Base-by-base conservation (phyloP, 64 coral and sea anemone genomes). In the Astreopora myriophthalma region DNA sequence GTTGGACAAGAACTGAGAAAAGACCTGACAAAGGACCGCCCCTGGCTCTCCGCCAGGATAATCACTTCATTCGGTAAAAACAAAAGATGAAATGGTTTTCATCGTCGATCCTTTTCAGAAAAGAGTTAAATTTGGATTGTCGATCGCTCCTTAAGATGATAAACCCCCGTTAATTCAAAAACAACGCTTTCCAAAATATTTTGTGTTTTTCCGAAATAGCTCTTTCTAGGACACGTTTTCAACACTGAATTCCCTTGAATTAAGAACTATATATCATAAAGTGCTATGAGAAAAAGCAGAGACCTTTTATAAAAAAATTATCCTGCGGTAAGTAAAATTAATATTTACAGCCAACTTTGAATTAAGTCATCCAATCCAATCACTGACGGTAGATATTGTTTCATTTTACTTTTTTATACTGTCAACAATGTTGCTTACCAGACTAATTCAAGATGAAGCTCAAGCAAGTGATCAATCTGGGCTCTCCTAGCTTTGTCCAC, bases 361-460 rank as follows among this genome's bases (percentile, higher is more conserved):
- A 37, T 74, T 74, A 34, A 34, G 30, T 30, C 27, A 74, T 37
- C 37, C 16, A 3, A 37, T 74, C 14, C 71, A 74, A 74, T 74
- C 71, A 74, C 71, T 74, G 71, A 30, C 30, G 16, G 30, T 74
- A 34, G 71, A 34, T 30, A 34, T 34, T 74, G 31, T 6, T 30
- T 31, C 5, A 30, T 26, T 74, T 30, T 74, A 34, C 39, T 42
- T 42, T 9, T 42, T 42, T 5, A 42, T 42, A 42, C 39, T 31
- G 74, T 11, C 39, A 37, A 34, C 12, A 12, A 13, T 26, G 5
- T 39, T 69, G 66, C 84, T 86, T 71, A 86, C 58, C 84, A 86
- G n/a, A 86, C 84, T 69, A 86, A 68, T 24, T 86, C 84, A 9
- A 86, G 58, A 69, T 86, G 84, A 42, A 32, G 57, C 33, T 86